Conservation (phyloP, 2,888 invertebrate genomes). For the Sipunculus nudus region DNA sequence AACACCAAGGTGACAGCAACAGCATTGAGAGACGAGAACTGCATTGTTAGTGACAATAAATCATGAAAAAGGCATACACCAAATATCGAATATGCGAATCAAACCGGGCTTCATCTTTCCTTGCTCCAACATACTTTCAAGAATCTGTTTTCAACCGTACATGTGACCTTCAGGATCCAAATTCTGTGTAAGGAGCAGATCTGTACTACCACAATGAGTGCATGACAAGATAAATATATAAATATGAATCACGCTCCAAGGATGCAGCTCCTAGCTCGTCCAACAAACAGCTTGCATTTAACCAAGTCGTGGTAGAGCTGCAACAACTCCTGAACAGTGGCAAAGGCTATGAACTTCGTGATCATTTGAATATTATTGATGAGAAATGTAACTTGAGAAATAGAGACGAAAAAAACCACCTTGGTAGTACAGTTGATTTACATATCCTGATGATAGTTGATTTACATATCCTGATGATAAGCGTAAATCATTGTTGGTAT, state of each 20-base stretch:
- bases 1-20: too few species aligned
- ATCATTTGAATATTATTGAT: neutral
- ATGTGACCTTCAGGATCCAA: constrained; percentile 2
- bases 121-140: neutral
- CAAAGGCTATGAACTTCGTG: constrained; percentile 2
- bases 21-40: too few species aligned
- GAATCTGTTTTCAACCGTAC: neutral
- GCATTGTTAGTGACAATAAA: too few species aligned
- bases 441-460: neutral
- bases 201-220: constrained; percentile 3
- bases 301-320: neutral
- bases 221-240: constrained; percentile 3
- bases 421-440: too few species aligned
- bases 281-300: neutral
- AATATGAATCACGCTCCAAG: neutral
- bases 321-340: neutral
- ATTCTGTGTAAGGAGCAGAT: neutral
- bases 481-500: neutral
- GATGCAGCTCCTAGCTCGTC: neutral
- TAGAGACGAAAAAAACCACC: too few species aligned
- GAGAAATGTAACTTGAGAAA: neutral
- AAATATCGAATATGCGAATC: constrained; percentile 3
- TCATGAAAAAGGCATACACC: too few species aligned
- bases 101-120: neutral
- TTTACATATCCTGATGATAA: neutral